Base-by-base conservation (phyloP, 2,113 vertebrate species). In the Mustela lutreola region DNA sequence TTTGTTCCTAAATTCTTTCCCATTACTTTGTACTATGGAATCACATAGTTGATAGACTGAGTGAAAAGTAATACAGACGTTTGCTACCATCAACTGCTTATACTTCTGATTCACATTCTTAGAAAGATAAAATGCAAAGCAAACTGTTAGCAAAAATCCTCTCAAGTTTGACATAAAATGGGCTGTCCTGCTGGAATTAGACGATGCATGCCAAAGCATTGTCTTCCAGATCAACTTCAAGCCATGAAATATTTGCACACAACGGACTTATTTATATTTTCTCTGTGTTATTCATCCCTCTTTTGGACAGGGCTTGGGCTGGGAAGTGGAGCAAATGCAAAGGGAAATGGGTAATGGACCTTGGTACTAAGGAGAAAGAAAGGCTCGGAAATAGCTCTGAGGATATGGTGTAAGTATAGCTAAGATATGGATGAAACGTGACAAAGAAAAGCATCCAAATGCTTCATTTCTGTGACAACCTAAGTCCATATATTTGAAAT, bases 391-490 rank as follows among this genome's bases (percentile, higher is more conserved):
- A 65, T 15, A 91, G 24, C 60, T 79, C 21, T 42, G n/a, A 83
- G 45, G 21, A 4, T 94, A 21, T 67, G 63, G 62, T 62, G 8
- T 93, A 36, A 65, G 36, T 18, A 36, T 14, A 84, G 60, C 26
- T 71, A 83, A 89, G 28, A 70, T 31, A 31, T 83, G 33, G 85
- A 42, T 85, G 78, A 85, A 76, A 87, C 87, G 93, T 62, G 76
- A 85, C 45, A 89, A 93, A 92, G 39, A 58, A 85, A 79, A 92
- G 18, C 70, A 81, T 58, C 5, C 60, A 88, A 73, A 36, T 56
- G 96, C 73, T 95, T 97, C 60, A 71, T 56, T 95, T 93, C 39
- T 89, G 45, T 78, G 87, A 95, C 31, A 95, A 48, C n/a, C 22
- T 16, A 65, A 84, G 60, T 84, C 58, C 70, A 39, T 92, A 75